Evolutionary conservation across 2,888 invertebrate genomes (phyloP).

Genomic region (Tridacna gigas): DNA sequence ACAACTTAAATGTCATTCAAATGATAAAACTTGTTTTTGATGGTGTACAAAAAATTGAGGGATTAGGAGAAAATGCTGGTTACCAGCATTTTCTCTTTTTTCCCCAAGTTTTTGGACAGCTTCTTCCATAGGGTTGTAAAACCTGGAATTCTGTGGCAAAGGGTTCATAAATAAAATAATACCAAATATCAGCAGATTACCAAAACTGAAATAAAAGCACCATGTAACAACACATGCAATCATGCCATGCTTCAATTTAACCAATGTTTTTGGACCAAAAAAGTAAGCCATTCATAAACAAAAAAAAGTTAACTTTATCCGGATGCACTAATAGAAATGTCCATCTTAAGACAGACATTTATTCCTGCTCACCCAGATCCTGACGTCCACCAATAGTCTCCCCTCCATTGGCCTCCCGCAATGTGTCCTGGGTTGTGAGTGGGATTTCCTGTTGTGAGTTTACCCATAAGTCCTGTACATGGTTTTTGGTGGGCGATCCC

Average conservation of each 20-base stretch:
- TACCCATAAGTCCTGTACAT: slow-evolving; percentile 66
- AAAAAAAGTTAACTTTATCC: no score
- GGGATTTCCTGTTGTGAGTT: slow-evolving; percentile 61
- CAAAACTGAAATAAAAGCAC: no score
- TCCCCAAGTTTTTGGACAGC: not conserved
- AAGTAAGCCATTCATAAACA: no score
- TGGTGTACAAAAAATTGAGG: not conserved
- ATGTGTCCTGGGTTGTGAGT: slow-evolving; percentile 45
- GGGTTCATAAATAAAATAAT: no score
- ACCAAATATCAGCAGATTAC: no score
- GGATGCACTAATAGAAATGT: no score
- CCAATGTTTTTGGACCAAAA: no score
- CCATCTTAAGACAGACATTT: no score
- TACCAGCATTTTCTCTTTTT: not conserved
- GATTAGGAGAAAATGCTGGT: not conserved
- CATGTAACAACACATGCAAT: not conserved
- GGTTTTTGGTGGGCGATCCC: slow-evolving; percentile 55
- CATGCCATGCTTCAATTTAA: not conserved
- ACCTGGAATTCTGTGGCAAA: no score
- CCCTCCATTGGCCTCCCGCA: slow-evolving; percentile 39
- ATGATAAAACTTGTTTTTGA: no score
- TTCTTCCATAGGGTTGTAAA: no score
- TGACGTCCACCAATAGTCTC: slow-evolving; percentile 35
- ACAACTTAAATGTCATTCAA: no score
- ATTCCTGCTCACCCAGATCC: slow-evolving; percentile 7